phyloP scores from a whole-genome alignment of 2,113 vertebrate genomes.

The Podarcis raffonei region DNA sequence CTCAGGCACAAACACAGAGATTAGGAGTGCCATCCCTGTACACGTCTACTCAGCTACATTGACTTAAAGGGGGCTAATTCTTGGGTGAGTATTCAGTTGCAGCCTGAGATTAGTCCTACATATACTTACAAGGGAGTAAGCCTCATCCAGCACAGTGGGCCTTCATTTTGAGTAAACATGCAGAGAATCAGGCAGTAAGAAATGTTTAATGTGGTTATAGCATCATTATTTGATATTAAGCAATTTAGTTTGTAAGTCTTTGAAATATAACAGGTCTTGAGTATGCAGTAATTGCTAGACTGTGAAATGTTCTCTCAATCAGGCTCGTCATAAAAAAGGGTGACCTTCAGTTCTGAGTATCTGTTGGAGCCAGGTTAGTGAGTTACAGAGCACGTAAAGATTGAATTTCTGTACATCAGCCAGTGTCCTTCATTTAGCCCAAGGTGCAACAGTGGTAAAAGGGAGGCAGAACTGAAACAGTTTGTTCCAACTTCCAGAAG shows the following conservation, averaged over 20 bases:
- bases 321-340: background rate
- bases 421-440: background rate
- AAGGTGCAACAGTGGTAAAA: background rate
- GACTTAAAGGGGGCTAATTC: background rate
- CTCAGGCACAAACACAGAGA: background rate
- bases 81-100: background rate
- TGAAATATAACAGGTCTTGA: too few species aligned
- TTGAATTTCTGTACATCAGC: background rate
- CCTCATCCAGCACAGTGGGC: too few species aligned
- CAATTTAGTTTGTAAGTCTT: too few species aligned
- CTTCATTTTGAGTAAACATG: background rate
- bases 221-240: too few species aligned
- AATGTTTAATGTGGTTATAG: background rate
- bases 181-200: background rate
- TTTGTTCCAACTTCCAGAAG: background rate
- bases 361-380: background rate
- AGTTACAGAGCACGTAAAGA: background rate
- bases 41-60: background rate
- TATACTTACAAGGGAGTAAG: too few species aligned
- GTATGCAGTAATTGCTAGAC: background rate
- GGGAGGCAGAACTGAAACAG: too few species aligned
- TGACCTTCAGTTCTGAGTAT: background rate
- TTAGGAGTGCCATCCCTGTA: background rate
- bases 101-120: background rate
- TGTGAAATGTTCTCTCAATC: background rate